A percentile compares a stretch with the other conserved stretches of the same genome.
Evolutionary conservation across 2,113 vertebrate species (phyloP).

Genomic region (Hassar affinis): DNA sequence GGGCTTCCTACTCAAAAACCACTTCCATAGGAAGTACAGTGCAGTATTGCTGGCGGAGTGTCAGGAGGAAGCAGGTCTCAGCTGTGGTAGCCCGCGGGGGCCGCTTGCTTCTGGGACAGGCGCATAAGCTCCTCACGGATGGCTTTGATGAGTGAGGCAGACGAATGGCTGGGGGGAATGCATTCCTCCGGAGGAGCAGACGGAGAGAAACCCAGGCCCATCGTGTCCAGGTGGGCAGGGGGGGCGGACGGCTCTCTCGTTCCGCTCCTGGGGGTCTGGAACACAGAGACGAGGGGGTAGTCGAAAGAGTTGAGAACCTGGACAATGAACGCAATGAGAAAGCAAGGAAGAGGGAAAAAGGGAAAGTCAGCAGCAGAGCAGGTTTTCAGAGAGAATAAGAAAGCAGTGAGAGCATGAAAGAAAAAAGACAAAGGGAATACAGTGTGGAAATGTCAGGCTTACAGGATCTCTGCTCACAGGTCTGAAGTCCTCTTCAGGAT

Average conservation of each 20-base stretch:
- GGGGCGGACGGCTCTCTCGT: slow-evolving; percentile 81
- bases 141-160: slow-evolving; percentile 96
- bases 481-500: slow-evolving; percentile 77
- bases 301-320: slow-evolving; percentile 74
- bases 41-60: slow-evolving; percentile 57
- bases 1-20: slow-evolving; percentile 40
- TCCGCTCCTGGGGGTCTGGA: slow-evolving; percentile 82
- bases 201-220: slow-evolving; percentile 79
- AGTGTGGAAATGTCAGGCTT: slow-evolving; percentile 65
- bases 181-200: slow-evolving; percentile 80
- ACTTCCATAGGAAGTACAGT: slow-evolving; percentile 69
- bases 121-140: slow-evolving; percentile 96
- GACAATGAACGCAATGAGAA: neutral
- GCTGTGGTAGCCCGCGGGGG: slow-evolving; percentile 88
- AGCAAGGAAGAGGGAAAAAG: slow-evolving; percentile 10
- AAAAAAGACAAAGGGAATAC: neutral
- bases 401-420: neutral
- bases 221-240: slow-evolving; percentile 75
- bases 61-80: slow-evolving; percentile 70
- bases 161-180: slow-evolving; percentile 87
- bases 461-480: slow-evolving; percentile 79
- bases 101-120: slow-evolving; percentile 93
- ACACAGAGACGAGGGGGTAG: slow-evolving; percentile 80
- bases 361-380: neutral
- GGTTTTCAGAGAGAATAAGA: neutral